Base-by-base conservation (phyloP, 2,797 vertebrate genomes). In the Pseudopleuronectes americanus region DNA sequence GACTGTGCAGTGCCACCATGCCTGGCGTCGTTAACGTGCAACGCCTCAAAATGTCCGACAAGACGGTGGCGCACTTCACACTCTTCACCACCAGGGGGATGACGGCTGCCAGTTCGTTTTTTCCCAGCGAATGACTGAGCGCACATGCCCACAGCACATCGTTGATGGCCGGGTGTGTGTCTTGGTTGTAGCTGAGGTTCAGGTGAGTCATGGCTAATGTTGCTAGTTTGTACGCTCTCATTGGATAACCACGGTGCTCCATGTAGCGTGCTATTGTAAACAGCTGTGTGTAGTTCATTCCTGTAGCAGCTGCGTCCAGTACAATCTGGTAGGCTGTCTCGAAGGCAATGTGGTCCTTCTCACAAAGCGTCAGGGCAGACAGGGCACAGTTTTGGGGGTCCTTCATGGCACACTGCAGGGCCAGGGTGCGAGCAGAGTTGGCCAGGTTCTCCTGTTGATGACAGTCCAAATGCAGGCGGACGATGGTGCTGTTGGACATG, bases 271-370 rank as follows among this genome's bases (percentile, higher is more conserved):
- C 98, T 84, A 99, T 98, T 0, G 97, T 99, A 81, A 99, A 99
- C 89, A 99, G 96, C 93, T 99, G 98, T 0, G 96, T 97, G 88
- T 99, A 98, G 90, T 95, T 98, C 98, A 99, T 99, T 92, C 97
- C 93, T 0, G 96, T 96, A 0, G 96, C 94, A 68, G 97, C 98
- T 47, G 97, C 97, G 56, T 99, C 97, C 70, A 99, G 95, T 87
- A 98, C 97, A 1, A 99, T 99, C 96, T 99, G 98, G 95, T 99
- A 99, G 71, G 98, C 98, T 2, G 98, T 99, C 96, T 99, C 98
- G 84, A 99, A 99, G 95, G 98, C 96, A 92, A 98, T 97, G 91
- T 98, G 98, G 94, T 99, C 98, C 92, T 99, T 99, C 92, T 99
- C 98, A 90, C 98, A 99, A 71, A 99, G 95, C 2, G 98, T 99